Evolutionary conservation across 2,113 vertebrate species (phyloP).

Genomic region (Danio rerio): GRCz12tu NC_133191.1:42452001-42452500

Average conservation of each 20-base stretch:
- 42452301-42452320: background rate
- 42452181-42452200: background rate
- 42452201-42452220: background rate
- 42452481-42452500: no score
- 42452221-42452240: background rate
- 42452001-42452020: background rate
- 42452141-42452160: conserved; percentile 6
- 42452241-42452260: background rate
- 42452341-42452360: no score
- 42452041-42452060: background rate
- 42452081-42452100: conserved; percentile 26
- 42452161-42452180: conserved; percentile 2
- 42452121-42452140: conserved; percentile 20
- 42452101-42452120: background rate
- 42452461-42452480: no score
- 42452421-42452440: no score
- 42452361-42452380: background rate
- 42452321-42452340: background rate
- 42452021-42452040: background rate
- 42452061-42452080: conserved; percentile 8
- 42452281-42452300: background rate
- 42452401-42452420: no score
- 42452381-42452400: no score
- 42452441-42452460: no score
- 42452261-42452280: background rate